Percentiles rank a stretch among this genome's conserved stretches.
These are phyloP conservation scores for Cheilosia grossa DNA, from an alignment of 2,888 invertebrate genomes.

Conservation along the genomic window DNA sequence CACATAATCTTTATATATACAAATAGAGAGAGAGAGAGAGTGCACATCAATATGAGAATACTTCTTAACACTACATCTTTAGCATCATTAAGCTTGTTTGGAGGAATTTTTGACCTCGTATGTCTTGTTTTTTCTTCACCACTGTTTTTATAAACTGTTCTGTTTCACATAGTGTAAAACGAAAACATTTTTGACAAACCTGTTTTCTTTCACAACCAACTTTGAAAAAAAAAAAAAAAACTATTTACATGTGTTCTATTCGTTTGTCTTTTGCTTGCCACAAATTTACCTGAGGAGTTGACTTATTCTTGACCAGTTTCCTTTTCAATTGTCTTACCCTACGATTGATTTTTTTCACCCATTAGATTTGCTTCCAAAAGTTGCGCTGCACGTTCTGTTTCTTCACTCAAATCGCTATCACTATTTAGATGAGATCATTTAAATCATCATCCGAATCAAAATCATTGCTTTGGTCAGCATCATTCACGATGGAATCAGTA, in stretches of 20 bases:
- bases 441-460: constrained; percentile 16
- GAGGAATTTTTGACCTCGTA: not conserved
- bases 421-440: too few relatives aligned
- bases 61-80: too few relatives aligned
- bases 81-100: constrained; percentile 11
- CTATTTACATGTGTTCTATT: not conserved
- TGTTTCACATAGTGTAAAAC: not conserved
- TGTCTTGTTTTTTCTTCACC: not conserved
- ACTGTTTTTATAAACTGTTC: constrained; percentile 1
- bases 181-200: not conserved
- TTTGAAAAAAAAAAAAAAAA: not conserved
- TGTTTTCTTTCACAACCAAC: not conserved
- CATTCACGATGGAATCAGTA: constrained; percentile 6
- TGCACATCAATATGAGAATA: too few relatives aligned
- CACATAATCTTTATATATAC: too few relatives aligned
- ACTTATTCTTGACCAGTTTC: constrained; percentile 16
- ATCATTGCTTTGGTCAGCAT: constrained; percentile 14
- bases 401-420: too few relatives aligned
- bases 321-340: constrained; percentile 11
- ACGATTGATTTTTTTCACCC: constrained; percentile 9
- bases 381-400: too few relatives aligned
- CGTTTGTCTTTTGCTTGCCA: constrained; percentile 11
- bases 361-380: constrained; percentile 3
- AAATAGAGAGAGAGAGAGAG: too few relatives aligned
- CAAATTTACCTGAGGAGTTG: constrained; percentile 8